Base-by-base conservation (phyloP, 2,113 vertebrate species). In the Antigone vipio region DNA sequence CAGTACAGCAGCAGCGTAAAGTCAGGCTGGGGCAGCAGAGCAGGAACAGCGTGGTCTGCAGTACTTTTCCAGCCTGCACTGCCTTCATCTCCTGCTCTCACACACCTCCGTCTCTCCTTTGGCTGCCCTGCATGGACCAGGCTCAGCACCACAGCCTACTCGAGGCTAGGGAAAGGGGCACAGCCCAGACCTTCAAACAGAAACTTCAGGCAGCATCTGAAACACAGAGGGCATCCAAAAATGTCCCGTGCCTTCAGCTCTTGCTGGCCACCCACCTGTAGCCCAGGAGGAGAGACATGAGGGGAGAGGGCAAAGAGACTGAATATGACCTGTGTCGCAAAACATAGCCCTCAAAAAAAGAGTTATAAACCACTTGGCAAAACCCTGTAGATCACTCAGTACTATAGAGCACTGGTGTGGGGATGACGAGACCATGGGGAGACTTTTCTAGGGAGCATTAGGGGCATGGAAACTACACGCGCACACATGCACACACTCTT, bases 1-100 rank as follows among this genome's bases (percentile, higher is more conserved):
- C 2, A 0, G 17, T 5, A 9, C 45, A 56, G 24, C 26, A 56
- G 47, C n/a, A 47, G n/a, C 0, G 4, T 3, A 6, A 47, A 72
- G 9, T 30, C 83, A 62, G 29, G 17, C 9, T 1, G 0, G 22
- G 15, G 32, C 62, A 68, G 56, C 22, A 40, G 50, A 64, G 21
- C 34, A 71, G 26, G 30, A 19, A 19, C 24, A 38, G 14, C 27
- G 14, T 0, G 3, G 15, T 42, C n/a, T 56, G 45, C 6, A 8
- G 34, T 19, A 32, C 10, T 15, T 32, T 73, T 34, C 68, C 50
- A 89, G 50, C 24, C 73, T 11, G 6, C 2, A 0, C 19, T 75
- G 42, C 44, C 42, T 38, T 66, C 12, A 9, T 38, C 53, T 53
- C 40, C 40, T 40, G 1, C 49, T 40, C 44, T 18, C 16, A 18